Evolutionary conservation across 1,140 invertebrate species (phyloP).

Genomic region (Druon quercuslanigerum): DNA sequence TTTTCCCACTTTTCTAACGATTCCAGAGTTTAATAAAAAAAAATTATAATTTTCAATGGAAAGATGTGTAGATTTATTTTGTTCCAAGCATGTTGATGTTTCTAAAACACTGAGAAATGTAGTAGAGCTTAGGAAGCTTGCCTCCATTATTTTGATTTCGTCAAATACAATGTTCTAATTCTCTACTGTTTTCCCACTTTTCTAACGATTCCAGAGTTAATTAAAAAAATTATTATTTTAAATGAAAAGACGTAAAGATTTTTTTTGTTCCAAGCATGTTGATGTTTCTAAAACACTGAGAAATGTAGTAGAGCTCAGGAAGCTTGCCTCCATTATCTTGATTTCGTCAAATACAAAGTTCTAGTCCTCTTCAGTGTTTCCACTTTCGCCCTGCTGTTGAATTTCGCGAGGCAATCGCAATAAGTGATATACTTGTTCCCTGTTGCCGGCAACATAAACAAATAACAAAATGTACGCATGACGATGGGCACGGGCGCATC

Average conservation of each 20-base stretch:
- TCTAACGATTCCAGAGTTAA: too few species aligned
- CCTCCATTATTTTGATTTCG: conserved; percentile 23
- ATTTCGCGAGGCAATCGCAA: conserved; percentile 56
- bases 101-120: conserved; percentile 9
- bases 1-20: too few species aligned
- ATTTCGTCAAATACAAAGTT: conserved; percentile 25
- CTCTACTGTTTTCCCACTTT: too few species aligned
- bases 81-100: conserved; percentile 5
- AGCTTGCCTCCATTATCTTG: conserved; percentile 2
- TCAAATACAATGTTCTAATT: too few species aligned
- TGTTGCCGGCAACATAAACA: neutral
- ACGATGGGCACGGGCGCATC: conserved; percentile 16
- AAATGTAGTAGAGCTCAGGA: conserved; percentile 6
- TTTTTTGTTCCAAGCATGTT: neutral
- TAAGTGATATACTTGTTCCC: conserved; percentile 53
- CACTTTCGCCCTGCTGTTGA: conserved; percentile 41
- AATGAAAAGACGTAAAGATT: neutral
- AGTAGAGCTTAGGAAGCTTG: conserved; percentile 2
- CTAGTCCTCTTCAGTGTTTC: conserved; percentile 29
- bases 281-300: conserved; percentile 3
- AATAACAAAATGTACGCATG: too few species aligned
- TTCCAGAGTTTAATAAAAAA: too few species aligned
- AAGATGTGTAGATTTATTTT: neutral
- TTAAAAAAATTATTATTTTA: too few species aligned
- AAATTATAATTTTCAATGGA: too few species aligned